Evolutionary conservation across 2,797 vertebrate genomes (phyloP), one percentile per base, ranked within the genome.

Genomic region (Lutjanus campechanus): DNA sequence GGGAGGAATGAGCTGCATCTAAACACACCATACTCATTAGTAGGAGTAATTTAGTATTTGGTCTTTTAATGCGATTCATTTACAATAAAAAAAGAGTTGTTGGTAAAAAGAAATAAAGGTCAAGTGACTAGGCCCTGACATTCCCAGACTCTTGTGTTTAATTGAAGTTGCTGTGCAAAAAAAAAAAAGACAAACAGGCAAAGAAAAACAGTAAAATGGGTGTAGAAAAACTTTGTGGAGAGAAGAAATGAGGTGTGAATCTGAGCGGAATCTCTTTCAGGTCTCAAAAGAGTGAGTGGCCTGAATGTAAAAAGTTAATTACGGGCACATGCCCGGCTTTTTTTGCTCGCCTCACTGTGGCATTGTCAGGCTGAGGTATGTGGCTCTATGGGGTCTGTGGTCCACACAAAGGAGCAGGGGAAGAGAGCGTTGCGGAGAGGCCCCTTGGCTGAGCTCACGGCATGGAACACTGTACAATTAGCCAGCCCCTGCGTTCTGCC

Each of bases 401-500:
- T 93, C 89, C 91, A 89, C 89, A 94, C 93, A 95, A 95, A 94
- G 89, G 91, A 91, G 83, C 79, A 68, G 78, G 84, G 85, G 89
- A 86, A 79, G 89, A 86, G 79, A 90, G 83, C 72, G 74, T 80
- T 72, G 84, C 69, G 49, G 83, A 91, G 87, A 89, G 91, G 89
- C 92, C 94, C 91, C 94, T 91, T 72, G 92, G 93, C 92, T 92
- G 90, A 87, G 88, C 93, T 95, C 91, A 69, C 91, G 86, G 93
- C 90, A 90, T 91, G 91, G 91, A 95, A 93, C 95, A 89, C 91
- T 88, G 91, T 90, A 93, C 94, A 96, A 95, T 96, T 95, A 96
- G 93, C 94, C 93, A 93, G 94, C 92, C 94, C 91, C 88, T 88
- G 90, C 91, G 96, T 97, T 96, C 93, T 95, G 95, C 90, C 95